phyloP scores from a whole-genome alignment of 2,113 vertebrate species.

The Camelus bactrianus region DNA sequence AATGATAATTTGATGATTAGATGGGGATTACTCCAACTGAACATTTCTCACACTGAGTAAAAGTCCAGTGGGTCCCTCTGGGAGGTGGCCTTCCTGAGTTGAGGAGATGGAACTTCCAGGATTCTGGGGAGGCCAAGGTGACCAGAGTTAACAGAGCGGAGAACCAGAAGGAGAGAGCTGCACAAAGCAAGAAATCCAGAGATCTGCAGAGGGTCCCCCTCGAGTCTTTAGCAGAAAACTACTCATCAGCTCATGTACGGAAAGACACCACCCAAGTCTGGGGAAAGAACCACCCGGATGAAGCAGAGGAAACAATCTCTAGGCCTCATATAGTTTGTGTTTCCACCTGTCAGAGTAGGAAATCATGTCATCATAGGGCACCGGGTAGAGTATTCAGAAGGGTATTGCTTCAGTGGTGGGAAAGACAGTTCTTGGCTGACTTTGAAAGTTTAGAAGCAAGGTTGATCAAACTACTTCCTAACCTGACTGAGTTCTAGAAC shows the following conservation, averaged over 20 bases:
- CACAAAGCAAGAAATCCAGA: background rate
- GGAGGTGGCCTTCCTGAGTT: background rate
- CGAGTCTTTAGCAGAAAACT: background rate
- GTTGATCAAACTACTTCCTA: background rate
- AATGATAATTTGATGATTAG: background rate
- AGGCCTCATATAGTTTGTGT: background rate
- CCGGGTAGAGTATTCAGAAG: background rate
- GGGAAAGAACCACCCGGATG: background rate
- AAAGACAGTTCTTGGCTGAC: background rate
- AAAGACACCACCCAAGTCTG: background rate
- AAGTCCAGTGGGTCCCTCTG: background rate
- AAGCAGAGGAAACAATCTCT: background rate
- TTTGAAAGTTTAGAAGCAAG: background rate
- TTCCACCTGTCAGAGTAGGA: background rate
- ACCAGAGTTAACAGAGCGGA: background rate
- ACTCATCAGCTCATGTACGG: background rate
- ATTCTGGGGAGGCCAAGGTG: background rate
- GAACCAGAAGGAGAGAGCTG: background rate
- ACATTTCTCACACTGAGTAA: background rate
- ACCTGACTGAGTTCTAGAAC: background rate
- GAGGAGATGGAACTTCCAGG: background rate
- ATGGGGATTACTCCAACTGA: background rate
- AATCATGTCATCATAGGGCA: background rate
- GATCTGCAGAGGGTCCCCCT: background rate
- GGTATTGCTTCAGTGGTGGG: background rate